phyloP scores from a whole-genome alignment of 2,113 vertebrate genomes.

The Neotoma lepida region DNA sequence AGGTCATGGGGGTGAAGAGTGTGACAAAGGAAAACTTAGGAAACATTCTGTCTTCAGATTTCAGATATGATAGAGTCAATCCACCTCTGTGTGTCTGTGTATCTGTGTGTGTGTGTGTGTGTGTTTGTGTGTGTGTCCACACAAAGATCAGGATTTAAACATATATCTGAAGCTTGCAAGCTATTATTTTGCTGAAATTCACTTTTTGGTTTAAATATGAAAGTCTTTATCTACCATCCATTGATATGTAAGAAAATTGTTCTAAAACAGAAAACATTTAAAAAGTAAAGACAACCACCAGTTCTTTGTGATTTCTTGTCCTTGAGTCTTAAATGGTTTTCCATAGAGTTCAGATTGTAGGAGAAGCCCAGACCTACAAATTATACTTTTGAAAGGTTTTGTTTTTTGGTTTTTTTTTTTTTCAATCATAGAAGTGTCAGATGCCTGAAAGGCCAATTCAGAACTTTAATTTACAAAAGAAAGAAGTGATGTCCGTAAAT shows the following conservation, averaged over 20 bases:
- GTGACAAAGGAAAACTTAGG: background rate
- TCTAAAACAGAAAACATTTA: background rate
- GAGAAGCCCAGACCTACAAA: background rate
- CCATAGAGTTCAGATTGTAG: background rate
- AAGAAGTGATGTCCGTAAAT: conserved; percentile 50
- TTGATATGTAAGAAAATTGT: background rate
- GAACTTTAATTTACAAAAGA: conserved; percentile 23
- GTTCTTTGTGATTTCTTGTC: conserved; percentile 13
- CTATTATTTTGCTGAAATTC: background rate
- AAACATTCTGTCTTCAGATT: background rate
- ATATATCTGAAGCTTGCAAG: background rate
- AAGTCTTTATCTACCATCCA: background rate
- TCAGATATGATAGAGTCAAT: background rate
- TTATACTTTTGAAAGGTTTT: conserved; percentile 29
- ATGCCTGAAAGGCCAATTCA: conserved; percentile 37
- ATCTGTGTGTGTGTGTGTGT: background rate
- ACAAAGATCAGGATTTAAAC: background rate
- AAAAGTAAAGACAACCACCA: background rate
- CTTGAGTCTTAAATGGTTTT: conserved; percentile 45
- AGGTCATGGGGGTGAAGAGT: background rate
- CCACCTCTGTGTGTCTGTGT: background rate
- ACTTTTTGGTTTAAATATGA: conserved; percentile 17
- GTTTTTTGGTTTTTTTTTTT: background rate
- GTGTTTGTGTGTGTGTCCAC: background rate
- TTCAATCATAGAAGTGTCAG: background rate